Evolutionary conservation across 2,113 vertebrate genomes (phyloP).

Genomic region (Passer montanus): DNA sequence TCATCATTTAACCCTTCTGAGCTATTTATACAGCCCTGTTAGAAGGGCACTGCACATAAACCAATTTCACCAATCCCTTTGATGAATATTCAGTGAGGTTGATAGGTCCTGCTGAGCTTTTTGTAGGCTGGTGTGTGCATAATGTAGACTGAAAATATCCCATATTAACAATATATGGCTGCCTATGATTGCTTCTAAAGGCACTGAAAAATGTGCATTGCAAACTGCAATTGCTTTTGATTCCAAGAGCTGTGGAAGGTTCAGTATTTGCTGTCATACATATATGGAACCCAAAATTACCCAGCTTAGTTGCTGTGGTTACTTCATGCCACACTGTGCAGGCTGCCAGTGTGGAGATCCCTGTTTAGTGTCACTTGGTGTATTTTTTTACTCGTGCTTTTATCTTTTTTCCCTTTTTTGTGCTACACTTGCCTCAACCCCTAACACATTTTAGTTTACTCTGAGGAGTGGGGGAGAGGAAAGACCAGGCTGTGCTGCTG

Average conservation of each 20-base stretch:
- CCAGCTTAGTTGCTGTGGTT: not conserved
- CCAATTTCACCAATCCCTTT: not conserved
- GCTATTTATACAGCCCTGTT: not conserved
- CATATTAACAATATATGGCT: not conserved
- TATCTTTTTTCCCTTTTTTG: not conserved
- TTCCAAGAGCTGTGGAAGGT: not conserved
- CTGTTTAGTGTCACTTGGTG: not conserved
- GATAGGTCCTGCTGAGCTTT: not conserved
- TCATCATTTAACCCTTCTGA: not conserved
- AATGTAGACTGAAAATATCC: not conserved
- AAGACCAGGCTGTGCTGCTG: not conserved
- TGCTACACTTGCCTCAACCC: not conserved
- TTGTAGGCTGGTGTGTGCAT: not conserved
- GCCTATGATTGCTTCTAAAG: not conserved
- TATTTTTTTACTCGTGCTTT: not conserved
- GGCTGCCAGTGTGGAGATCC: not conserved
- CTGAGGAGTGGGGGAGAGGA: not conserved
- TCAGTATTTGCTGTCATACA: not conserved
- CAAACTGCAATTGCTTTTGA: not conserved
- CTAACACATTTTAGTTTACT: not conserved
- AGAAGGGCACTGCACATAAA: not conserved
- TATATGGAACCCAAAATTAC: accelerated
- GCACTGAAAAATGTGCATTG: not conserved
- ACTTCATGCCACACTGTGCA: not conserved
- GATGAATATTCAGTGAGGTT: not conserved